Evolutionary conservation across 2,113 vertebrate genomes (phyloP), one percentile per base, ranked within the genome.

Genomic region (Emydura subglobosa): DNA sequence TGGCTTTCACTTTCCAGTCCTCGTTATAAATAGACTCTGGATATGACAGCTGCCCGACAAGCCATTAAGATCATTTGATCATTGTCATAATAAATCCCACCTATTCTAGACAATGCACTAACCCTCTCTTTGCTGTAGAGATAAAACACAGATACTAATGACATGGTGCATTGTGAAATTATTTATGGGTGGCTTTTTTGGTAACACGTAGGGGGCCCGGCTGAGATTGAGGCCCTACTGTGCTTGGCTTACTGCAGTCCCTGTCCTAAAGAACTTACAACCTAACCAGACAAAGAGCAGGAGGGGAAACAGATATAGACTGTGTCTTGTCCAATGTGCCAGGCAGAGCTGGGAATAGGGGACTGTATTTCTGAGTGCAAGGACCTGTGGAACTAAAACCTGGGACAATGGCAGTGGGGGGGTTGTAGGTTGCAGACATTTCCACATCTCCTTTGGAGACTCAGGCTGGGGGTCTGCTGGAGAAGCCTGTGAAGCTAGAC

Each of bases 51-150:
- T 89, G 93, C 89, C 93, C 94, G 91, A 91, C 83, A 91, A 83
- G 80, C 85, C 84, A 49, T 92, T 94, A 82, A 83, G 79, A 92
- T 89, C 93, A 85, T 96, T 97, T 96, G 79, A 94, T 96, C 92
- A 86, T 89, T 92, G 90, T 87, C 90, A 93, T 53, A 87, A 85
- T 78, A 79, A 90, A 96, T 97, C 91, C 95, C 72, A 81, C 91
- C 47, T 91, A 55, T 59, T 90, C 39, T 85, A 94, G 84, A 85
- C 51, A 39, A 68, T 27, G 80, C 29, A 4, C 84, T 76, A 4
- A 88, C 34, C 68, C 86, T 68, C 2, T 0, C 16, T 29, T 57
- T 91, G 90, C 86, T 95, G 88, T 80, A 24, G 82, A 86, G 86
- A 59, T 55, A 3, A 0, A 81, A 76, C 44, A 22, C 4, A 2